A percentile compares a stretch with the other conserved stretches of the same genome.
phyloP scores from a whole-genome alignment of 2,113 vertebrate genomes.

The Hipposideros armiger region DNA sequence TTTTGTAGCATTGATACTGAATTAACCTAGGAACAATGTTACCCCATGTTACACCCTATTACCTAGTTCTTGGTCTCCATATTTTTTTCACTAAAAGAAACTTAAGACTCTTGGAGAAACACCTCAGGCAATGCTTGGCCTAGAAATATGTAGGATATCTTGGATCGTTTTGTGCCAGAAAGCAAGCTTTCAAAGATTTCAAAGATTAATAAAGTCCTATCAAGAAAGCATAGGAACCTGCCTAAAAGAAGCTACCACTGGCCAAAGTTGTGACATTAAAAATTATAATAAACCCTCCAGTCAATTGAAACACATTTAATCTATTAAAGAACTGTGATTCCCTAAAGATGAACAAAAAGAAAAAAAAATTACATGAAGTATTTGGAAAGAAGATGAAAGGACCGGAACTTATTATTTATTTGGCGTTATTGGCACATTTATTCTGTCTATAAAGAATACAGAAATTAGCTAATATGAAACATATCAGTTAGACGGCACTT shows the following conservation, averaged over 20 bases:
- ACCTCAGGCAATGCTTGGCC: background rate
- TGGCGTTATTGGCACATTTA: background rate
- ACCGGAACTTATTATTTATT: constrained; percentile 49
- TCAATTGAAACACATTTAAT: background rate
- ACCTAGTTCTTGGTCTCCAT: background rate
- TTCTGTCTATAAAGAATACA: background rate
- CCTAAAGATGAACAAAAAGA: background rate
- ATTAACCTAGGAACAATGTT: background rate
- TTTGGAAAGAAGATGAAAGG: constrained; percentile 32
- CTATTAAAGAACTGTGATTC: background rate
- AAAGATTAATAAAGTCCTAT: background rate
- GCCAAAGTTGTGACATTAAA: constrained; percentile 14
- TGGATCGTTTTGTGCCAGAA: background rate
- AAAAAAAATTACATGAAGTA: background rate
- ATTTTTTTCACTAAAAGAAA: background rate
- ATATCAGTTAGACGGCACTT: background rate
- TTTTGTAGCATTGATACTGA: background rate
- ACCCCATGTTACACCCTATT: background rate
- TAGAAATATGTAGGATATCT: background rate
- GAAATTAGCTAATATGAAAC: background rate
- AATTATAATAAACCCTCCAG: constrained; percentile 17
- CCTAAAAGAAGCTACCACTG: background rate
- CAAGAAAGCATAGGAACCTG: background rate
- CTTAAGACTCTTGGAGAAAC: background rate
- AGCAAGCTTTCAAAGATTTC: constrained; percentile 9